Evolutionary conservation across 2,888 invertebrate genomes (phyloP).

Genomic region (Escarpia spicata): DNA sequence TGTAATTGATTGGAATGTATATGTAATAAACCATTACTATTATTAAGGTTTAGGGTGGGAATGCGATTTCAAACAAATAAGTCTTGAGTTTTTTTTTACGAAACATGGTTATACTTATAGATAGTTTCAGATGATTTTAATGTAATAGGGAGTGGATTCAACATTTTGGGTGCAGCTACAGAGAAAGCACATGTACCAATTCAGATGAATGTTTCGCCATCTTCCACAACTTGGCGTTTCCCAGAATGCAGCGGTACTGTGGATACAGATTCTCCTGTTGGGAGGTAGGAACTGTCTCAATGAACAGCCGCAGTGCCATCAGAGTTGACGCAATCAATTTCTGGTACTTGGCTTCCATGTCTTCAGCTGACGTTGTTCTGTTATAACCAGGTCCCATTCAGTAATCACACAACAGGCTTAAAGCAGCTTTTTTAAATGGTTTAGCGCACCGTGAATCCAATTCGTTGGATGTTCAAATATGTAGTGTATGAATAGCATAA

Average conservation of each 20-base stretch:
- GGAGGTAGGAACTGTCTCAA: constrained; percentile 70
- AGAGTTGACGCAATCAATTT: constrained; percentile 75
- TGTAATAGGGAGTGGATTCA: no score
- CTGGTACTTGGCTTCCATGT: constrained; percentile 77
- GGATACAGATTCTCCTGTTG: constrained; percentile 67
- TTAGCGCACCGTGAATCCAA: no score
- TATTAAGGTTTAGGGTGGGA: no score
- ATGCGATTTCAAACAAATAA: no score
- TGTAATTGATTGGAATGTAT: no score
- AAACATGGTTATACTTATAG: no score
- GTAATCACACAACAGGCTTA: not conserved
- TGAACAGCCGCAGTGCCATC: constrained; percentile 74
- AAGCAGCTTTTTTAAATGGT: not conserved
- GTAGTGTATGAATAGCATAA: constrained; percentile 25
- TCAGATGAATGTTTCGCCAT: constrained; percentile 67
- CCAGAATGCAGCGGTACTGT: constrained; percentile 71
- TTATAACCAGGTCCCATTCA: not conserved
- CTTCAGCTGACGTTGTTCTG: constrained; percentile 68
- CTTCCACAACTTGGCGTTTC: constrained; percentile 78
- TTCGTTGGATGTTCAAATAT: constrained; percentile 62
- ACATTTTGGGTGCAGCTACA: no score
- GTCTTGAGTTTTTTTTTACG: no score
- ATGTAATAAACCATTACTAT: no score
- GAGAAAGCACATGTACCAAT: constrained; percentile 42
- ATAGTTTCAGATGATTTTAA: no score